A percentile compares a stretch with the other conserved stretches of the same genome.
phyloP scores from a whole-genome alignment of 1,140 invertebrate species.

The Galendromus occidentalis region DNA sequence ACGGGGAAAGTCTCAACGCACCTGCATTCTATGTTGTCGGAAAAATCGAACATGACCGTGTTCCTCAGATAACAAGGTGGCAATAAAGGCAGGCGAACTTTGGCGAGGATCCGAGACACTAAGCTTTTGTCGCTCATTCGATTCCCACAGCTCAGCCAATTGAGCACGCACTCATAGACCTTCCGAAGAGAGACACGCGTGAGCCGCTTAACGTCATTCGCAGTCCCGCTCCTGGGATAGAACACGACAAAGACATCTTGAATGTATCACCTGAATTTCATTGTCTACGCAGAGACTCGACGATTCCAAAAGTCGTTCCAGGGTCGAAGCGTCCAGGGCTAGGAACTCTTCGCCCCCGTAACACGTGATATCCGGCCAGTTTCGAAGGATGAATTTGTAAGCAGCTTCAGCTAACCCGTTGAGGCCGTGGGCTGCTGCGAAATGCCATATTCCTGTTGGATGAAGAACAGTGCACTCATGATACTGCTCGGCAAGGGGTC shows the following conservation, averaged over 20 bases:
- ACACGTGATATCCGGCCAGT: neutral
- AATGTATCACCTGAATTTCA: conserved; percentile 17
- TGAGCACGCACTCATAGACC: conserved; percentile 71
- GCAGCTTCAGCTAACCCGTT: neutral
- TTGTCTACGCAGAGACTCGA: conserved; percentile 17
- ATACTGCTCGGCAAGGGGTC: no score
- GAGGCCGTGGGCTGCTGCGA: neutral
- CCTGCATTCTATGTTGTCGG: conserved; percentile 3
- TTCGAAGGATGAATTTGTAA: neutral
- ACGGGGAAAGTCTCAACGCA: neutral
- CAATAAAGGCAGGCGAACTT: conserved; percentile 27
- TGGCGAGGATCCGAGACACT: conserved; percentile 23
- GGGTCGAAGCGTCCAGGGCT: neutral
- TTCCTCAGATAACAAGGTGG: conserved; percentile 24
- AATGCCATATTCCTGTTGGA: conserved; percentile 1
- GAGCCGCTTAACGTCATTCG: neutral
- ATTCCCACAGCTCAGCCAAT: conserved; percentile 63
- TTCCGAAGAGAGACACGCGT: conserved; percentile 28
- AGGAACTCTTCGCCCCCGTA: conserved; percentile 3
- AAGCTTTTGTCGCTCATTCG: conserved; percentile 32
- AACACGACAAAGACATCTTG: neutral
- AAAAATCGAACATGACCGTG: conserved; percentile 21
- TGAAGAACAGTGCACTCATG: neutral
- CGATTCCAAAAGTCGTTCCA: conserved; percentile 3
- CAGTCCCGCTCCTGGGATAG: neutral